Percentiles rank a stretch among this genome's conserved stretches.
phyloP scores from a whole-genome alignment of 2,888 invertebrate genomes.

The Xestia sexstrigata region DNA sequence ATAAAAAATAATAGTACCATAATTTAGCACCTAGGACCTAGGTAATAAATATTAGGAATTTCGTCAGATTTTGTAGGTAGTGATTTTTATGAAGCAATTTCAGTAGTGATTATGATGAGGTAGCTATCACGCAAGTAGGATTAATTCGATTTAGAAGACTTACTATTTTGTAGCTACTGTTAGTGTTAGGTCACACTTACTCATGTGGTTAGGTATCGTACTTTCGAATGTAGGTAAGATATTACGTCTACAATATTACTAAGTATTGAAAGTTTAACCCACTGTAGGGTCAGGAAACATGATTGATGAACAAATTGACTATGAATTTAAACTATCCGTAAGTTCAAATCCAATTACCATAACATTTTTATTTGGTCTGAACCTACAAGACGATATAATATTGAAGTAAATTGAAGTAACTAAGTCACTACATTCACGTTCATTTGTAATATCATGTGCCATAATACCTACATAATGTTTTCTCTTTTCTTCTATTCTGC shows the following conservation, averaged over 20 bases:
- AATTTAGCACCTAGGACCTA: not conserved
- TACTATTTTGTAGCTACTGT: not conserved
- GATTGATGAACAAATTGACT: not conserved
- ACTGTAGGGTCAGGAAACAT: no score
- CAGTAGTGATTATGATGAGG: not conserved
- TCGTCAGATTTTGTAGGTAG: not conserved
- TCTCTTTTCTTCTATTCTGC: constrained; percentile 2
- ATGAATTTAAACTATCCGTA: not conserved
- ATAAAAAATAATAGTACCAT: no score
- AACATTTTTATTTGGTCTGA: no score
- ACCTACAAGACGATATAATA: no score
- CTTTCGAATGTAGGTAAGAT: no score
- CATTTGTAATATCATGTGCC: not conserved
- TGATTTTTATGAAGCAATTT: not conserved
- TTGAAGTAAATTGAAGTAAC: no score
- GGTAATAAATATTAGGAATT: not conserved
- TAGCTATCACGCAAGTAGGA: no score
- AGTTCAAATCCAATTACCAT: not conserved
- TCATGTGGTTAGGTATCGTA: not conserved
- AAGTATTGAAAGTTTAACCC: not conserved
- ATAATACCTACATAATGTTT: not conserved
- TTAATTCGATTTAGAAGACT: not conserved
- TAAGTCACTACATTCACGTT: not conserved
- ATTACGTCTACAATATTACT: no score
- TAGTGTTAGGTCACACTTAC: no score